Evolutionary conservation across 1,140 invertebrate species (phyloP).

Genomic region (Psilanteris sp.): DNA sequence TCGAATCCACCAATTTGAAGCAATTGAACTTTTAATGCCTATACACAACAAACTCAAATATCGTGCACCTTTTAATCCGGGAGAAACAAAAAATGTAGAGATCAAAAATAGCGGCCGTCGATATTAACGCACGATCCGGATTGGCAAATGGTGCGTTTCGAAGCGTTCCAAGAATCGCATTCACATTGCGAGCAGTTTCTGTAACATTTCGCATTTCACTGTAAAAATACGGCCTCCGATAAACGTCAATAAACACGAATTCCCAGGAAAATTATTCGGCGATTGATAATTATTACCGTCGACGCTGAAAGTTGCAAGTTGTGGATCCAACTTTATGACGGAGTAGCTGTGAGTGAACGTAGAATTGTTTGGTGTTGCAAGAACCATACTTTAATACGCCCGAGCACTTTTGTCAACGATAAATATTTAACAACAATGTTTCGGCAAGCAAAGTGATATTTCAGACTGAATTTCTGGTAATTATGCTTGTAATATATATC

Average conservation of each 20-base stretch:
- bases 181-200: constrained; percentile 15
- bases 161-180: constrained; percentile 41
- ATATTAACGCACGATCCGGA: constrained; percentile 30
- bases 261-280: constrained; percentile 43
- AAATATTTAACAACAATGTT: no score
- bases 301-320: constrained; percentile 23
- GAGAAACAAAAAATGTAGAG: constrained; percentile 6
- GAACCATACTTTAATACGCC: no score
- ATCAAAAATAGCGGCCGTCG: constrained; percentile 27
- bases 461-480: no score
- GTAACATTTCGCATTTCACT: constrained; percentile 32
- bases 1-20: not conserved
- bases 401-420: no score
- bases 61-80: constrained; percentile 27
- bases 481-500: no score
- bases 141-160: constrained; percentile 26
- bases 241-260: constrained; percentile 36
- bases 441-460: no score
- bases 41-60: not conserved
- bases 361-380: no score
- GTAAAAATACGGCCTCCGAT: constrained; percentile 40
- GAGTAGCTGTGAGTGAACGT: no score
- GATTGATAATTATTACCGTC: constrained; percentile 35
- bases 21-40: constrained; percentile 7
- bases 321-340: constrained; percentile 15